A percentile compares a stretch with the other conserved stretches of the same genome.
phyloP scores from a whole-genome alignment of 2,888 invertebrate species.

The Mesorhabditis spiculigera region DNA sequence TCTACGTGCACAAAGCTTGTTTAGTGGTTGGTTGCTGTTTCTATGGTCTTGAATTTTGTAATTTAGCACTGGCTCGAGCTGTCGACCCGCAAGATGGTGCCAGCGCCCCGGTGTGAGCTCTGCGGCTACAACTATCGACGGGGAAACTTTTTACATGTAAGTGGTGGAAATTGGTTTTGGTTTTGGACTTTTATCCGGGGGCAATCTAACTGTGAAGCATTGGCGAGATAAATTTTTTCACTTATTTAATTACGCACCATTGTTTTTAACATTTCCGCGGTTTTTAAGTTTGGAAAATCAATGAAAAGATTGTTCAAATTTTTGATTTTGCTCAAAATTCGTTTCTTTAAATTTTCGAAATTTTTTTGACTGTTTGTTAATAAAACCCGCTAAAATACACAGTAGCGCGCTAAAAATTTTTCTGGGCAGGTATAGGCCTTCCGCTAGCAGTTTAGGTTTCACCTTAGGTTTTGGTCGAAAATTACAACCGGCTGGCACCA shows the following conservation, averaged over 20 bases:
- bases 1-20: constrained; percentile 64
- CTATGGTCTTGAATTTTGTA: constrained; percentile 7
- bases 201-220: no score
- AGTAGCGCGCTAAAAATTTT: no score
- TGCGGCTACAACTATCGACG: constrained; percentile 64
- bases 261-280: no score
- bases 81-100: constrained; percentile 61
- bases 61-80: constrained; percentile 65
- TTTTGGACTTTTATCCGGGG: background rate
- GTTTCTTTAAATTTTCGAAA: no score
- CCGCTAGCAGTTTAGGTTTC: no score
- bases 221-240: no score
- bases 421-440: no score
- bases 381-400: no score
- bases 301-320: background rate
- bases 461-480: no score
- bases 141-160: constrained; percentile 64
- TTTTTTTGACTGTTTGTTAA: no score
- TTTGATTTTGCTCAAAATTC: background rate
- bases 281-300: constrained; percentile 5
- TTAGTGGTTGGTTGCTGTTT: constrained; percentile 60
- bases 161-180: constrained; percentile 8
- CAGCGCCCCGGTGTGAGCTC: constrained; percentile 64
- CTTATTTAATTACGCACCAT: no score
- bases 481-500: no score